Base-by-base conservation (phyloP, 1,140 invertebrate genomes). In the Sitobion miscanthi region DNA sequence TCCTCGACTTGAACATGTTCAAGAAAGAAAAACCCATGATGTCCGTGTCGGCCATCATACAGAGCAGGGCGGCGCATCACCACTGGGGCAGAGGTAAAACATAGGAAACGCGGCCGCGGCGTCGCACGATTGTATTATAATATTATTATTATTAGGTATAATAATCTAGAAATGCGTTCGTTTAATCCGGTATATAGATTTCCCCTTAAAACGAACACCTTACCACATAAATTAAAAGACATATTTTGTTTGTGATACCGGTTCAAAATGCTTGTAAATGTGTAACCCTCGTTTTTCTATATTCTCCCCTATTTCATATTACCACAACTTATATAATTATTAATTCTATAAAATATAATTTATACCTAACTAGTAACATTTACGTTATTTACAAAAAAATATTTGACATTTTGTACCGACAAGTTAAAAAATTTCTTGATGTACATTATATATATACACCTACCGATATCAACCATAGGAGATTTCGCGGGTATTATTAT, bases 11-110 rank as follows among this genome's bases (percentile, higher is more conserved):
- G 87, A 54, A 89, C 23, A 88, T 97, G 97, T 96, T 97, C 96
- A 97, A 97, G 96, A 97, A 97, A 95, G 97, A 97, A 95, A 97
- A 97, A 95, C 97, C 97, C 93, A 97, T 97, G 96, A 97, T 97
- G 97, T 97, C 97, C 94, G 97, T 97, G 94, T 97, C 97, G 94
- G 97, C 97, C 94, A 97, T 97, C 95, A 97, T 97, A 94, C 96
- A 97, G 94, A 96, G 96, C 83, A 96, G 96, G 25, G 96, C 96
- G 94, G 95, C 95, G 45, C 96, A 42, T 42, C 42, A 96, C 94
- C 94, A 94, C 86, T 96, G 96, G 96, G 95, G 96, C 94, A 95
- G 96, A 95, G 95, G 96, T 95, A 94, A 95, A 82, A 90, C 38
- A 23, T 11, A 42, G 42, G 42, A 42, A 42, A 42, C 47, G 47